phyloP scores from a whole-genome alignment of 1,140 invertebrate species.

The Leptopilina boulardi region DNA sequence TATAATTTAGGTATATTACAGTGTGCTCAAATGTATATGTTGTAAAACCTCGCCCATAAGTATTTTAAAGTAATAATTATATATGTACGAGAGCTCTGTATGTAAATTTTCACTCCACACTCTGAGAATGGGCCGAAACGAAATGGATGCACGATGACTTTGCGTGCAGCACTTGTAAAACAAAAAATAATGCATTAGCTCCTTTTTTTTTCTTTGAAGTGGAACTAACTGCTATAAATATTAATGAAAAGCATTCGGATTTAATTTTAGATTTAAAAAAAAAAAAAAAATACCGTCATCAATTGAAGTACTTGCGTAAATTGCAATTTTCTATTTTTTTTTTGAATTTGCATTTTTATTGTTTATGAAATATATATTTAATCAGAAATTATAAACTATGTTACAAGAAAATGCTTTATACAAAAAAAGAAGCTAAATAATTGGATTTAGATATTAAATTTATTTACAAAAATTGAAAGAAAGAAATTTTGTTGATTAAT shows the following conservation, averaged over 20 bases:
- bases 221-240: slow-evolving; percentile 13
- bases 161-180: slow-evolving; percentile 6
- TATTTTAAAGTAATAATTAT: slow-evolving; percentile 14
- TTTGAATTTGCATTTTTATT: background rate
- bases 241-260: slow-evolving; percentile 1
- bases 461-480: too few relatives aligned
- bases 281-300: background rate
- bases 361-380: background rate
- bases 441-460: too few relatives aligned
- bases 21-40: background rate
- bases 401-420: too few relatives aligned
- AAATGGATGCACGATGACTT: slow-evolving; percentile 7
- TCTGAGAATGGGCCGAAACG: background rate
- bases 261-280: slow-evolving; percentile 4
- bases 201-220: background rate
- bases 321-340: background rate
- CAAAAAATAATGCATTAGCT: slow-evolving; percentile 9
- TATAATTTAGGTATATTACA: too few relatives aligned
- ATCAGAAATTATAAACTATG: too few relatives aligned
- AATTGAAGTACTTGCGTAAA: background rate
- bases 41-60: slow-evolving; percentile 10
- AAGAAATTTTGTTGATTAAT: too few relatives aligned
- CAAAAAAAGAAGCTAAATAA: too few relatives aligned
- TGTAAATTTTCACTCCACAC: background rate
- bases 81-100: slow-evolving; percentile 13